Evolutionary conservation across 2,113 vertebrate genomes (phyloP).

Genomic region (Vimba vimba): DNA sequence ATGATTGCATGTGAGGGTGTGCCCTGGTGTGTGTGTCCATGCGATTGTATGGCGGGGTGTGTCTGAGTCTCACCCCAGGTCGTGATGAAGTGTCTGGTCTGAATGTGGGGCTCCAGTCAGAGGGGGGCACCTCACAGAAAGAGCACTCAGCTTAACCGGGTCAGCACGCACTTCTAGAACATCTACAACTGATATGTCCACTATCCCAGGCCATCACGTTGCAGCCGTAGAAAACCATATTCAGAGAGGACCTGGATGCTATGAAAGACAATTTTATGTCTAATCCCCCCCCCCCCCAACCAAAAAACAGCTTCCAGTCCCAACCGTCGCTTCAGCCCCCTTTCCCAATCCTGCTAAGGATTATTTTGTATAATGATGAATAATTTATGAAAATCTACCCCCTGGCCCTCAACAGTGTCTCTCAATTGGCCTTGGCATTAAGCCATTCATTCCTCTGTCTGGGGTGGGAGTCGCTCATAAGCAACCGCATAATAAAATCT

Average conservation of each 20-base stretch:
- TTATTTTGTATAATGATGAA: slow-evolving; percentile 81
- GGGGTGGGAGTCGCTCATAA: slow-evolving; percentile 73
- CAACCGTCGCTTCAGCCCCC: slow-evolving; percentile 66
- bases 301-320: slow-evolving; percentile 55
- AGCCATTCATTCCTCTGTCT: slow-evolving; percentile 75
- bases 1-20: slow-evolving; percentile 49
- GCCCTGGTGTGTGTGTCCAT: slow-evolving; percentile 56
- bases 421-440: slow-evolving; percentile 82
- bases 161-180: slow-evolving; percentile 32
- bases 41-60: slow-evolving; percentile 54
- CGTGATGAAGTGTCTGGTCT: slow-evolving; percentile 57
- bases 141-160: slow-evolving; percentile 38
- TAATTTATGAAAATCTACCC: slow-evolving; percentile 81
- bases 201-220: neutral
- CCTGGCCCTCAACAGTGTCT: slow-evolving; percentile 71
- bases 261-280: slow-evolving; percentile 62
- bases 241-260: slow-evolving; percentile 9
- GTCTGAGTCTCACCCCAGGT: slow-evolving; percentile 58
- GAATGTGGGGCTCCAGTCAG: slow-evolving; percentile 44
- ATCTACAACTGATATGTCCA: slow-evolving; percentile 8
- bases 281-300: slow-evolving; percentile 55
- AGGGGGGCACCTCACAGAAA: slow-evolving; percentile 25
- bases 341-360: slow-evolving; percentile 72
- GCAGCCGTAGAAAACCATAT: slow-evolving; percentile 2
- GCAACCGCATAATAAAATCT: slow-evolving; percentile 75